phyloP scores from a whole-genome alignment of 2,797 vertebrate species.

The Hypotaenidia philippensis region DNA sequence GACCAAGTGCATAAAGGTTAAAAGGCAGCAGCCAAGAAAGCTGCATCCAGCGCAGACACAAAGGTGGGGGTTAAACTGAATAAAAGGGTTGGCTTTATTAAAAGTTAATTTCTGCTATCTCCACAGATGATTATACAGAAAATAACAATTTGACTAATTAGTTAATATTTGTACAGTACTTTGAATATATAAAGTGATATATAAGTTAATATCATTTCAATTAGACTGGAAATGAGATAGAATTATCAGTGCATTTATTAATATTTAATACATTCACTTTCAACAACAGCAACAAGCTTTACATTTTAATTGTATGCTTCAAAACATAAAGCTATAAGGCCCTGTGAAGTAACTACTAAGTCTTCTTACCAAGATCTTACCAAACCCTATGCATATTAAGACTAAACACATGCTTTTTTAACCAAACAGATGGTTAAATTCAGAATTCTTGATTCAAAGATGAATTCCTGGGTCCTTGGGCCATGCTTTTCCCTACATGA shows the following conservation, averaged over 20 bases:
- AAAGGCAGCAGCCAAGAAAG: background rate
- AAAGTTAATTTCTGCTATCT: constrained; percentile 56
- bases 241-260: constrained; percentile 67
- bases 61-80: constrained; percentile 6
- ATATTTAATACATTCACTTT: constrained; percentile 43
- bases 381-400: background rate
- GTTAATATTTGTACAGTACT: constrained; percentile 66
- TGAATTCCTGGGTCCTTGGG: background rate
- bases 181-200: constrained; percentile 56
- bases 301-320: constrained; percentile 63
- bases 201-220: constrained; percentile 69
- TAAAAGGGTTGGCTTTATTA: constrained; percentile 21
- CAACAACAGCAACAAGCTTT: constrained; percentile 54
- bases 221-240: constrained; percentile 63
- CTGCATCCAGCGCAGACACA: background rate
- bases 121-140: constrained; percentile 52
- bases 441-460: background rate
- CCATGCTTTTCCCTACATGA: background rate
- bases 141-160: constrained; percentile 71
- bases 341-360: background rate
- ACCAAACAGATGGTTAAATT: background rate
- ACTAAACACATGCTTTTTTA: background rate
- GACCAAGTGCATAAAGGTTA: background rate
- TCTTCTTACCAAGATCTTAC: background rate
- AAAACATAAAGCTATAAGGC: background rate